Conservation (phyloP, 2,797 vertebrate species). For the Champsocephalus esox region DNA sequence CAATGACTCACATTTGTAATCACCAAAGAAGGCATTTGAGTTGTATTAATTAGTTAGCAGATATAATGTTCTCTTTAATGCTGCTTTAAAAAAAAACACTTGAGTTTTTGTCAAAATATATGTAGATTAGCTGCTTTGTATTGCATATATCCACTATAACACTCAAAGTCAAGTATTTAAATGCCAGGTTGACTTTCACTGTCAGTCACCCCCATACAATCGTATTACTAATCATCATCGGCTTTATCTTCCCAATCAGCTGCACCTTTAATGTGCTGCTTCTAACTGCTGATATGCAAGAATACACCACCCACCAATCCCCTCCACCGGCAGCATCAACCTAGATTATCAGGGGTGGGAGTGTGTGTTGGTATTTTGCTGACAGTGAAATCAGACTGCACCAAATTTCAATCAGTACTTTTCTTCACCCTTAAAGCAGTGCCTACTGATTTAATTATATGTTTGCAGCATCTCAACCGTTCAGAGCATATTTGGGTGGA, state of each 20-base stretch:
- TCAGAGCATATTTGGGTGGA: conserved; percentile 30
- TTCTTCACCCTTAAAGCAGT: conserved; percentile 36
- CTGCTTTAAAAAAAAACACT: too few species aligned
- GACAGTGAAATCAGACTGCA: conserved; percentile 43
- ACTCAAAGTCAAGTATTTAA: not conserved
- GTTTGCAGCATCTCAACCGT: conserved; percentile 26
- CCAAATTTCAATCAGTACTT: conserved; percentile 45
- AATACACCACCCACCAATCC: conserved; percentile 11
- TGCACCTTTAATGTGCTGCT: conserved; percentile 22
- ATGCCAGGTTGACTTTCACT: conserved; percentile 11
- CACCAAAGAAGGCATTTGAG: too few species aligned
- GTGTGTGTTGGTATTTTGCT: conserved; percentile 8
- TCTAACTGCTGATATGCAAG: conserved; percentile 30
- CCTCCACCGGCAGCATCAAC: not conserved
- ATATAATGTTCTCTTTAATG: not conserved
- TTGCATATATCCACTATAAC: not conserved
- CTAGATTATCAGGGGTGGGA: conserved; percentile 12
- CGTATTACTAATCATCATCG: conserved; percentile 35
- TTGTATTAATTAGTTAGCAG: not conserved
- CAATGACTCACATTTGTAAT: not conserved
- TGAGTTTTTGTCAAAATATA: not conserved
- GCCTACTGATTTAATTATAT: conserved; percentile 40
- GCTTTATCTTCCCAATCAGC: conserved; percentile 33
- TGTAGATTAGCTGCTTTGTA: not conserved
- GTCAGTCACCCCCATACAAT: conserved; percentile 14